Evolutionary conservation across 2,797 vertebrate species (phyloP).

Genomic region (Mormyrus hasselquistii): DNA sequence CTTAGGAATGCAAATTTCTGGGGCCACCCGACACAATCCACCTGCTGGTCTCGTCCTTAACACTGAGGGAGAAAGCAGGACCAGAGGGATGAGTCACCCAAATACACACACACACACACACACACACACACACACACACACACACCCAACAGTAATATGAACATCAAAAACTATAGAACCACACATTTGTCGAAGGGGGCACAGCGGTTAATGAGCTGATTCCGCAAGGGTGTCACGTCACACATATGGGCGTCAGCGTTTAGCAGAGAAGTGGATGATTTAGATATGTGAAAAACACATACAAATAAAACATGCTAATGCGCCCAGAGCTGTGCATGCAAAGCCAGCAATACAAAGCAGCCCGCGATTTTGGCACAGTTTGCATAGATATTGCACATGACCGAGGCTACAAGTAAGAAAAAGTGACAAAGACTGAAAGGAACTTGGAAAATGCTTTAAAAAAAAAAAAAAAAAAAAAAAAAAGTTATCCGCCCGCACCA

Average conservation of each 20-base stretch:
- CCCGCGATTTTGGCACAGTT: not conserved
- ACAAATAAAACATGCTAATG: conserved; percentile 14
- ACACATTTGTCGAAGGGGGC: not conserved
- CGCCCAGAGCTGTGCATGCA: not conserved
- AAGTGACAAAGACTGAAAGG: not conserved
- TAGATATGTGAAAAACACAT: not conserved
- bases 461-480: not conserved
- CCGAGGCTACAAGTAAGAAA: not conserved
- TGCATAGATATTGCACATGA: not conserved
- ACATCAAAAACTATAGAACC: not conserved
- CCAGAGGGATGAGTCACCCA: not conserved
- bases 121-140: not conserved
- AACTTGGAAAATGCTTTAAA: not conserved
- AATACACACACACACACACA: not conserved
- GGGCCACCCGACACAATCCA: conserved; percentile 60
- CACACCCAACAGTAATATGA: not conserved
- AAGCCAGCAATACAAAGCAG: conserved; percentile 7
- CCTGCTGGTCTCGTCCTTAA: conserved; percentile 31
- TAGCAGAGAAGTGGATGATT: not conserved
- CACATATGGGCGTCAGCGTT: not conserved
- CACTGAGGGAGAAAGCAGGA: conserved; percentile 13
- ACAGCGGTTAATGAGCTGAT: not conserved
- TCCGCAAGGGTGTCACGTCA: not conserved
- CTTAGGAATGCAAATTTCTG: conserved; percentile 74
- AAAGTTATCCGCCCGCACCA: not conserved